These are phyloP conservation scores for Embidobia sp. DNA, from an alignment of 2,888 invertebrate genomes.

Conservation along the genomic window DNA sequence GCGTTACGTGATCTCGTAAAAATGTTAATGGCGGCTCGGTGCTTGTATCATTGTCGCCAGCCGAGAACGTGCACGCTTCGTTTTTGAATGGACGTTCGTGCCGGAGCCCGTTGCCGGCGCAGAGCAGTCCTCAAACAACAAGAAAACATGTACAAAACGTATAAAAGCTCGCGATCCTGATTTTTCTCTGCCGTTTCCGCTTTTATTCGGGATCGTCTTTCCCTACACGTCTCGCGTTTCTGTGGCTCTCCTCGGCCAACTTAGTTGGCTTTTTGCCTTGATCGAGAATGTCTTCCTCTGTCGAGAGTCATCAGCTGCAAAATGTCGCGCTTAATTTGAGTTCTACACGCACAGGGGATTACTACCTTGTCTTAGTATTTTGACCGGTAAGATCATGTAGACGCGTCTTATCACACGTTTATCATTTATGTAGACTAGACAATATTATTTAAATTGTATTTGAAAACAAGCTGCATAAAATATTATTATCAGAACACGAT, in stretches of 20 bases:
- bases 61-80: conserved; percentile 51
- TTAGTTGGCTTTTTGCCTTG: conserved; percentile 36
- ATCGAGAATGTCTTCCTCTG: conserved; percentile 19
- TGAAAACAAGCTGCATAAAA: too few relatives aligned
- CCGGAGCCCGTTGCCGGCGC: too few relatives aligned
- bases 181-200: conserved; percentile 36
- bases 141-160: conserved; percentile 53
- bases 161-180: conserved; percentile 38
- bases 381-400: too few relatives aligned
- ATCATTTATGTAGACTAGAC: too few relatives aligned
- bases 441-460: too few relatives aligned
- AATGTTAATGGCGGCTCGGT: conserved; percentile 74
- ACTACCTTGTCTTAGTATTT: too few relatives aligned
- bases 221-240: conserved; percentile 49
- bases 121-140: conserved; percentile 45
- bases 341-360: conserved; percentile 11
- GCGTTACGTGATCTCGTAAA: conserved; percentile 78
- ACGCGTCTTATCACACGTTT: too few relatives aligned
- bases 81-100: conserved; percentile 50
- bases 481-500: too few relatives aligned
- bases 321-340: conserved; percentile 38
- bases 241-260: conserved; percentile 17
- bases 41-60: conserved; percentile 56
- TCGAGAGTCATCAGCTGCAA: conserved; percentile 21
- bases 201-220: conserved; percentile 61